Percentiles rank a stretch among this genome's conserved stretches.
These are phyloP conservation scores for Tamias sibiricus DNA, from an alignment of 2,113 vertebrate species.

Conservation along the genomic window DNA sequence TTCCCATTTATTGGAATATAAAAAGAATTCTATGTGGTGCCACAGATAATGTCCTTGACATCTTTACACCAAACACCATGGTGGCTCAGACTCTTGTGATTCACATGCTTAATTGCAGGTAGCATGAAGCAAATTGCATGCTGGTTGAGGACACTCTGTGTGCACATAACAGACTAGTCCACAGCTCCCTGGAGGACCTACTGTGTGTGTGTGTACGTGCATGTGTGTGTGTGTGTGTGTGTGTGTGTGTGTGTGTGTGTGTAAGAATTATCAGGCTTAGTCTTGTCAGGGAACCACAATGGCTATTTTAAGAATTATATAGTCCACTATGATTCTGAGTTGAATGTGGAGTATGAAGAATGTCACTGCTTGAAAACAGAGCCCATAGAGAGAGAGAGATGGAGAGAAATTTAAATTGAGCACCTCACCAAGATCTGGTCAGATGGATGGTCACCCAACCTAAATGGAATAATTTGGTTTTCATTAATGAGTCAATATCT, in stretches of 20 bases:
- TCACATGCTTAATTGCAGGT: neutral
- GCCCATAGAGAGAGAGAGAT: neutral
- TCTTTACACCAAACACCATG: neutral
- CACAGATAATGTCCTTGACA: neutral
- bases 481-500: neutral
- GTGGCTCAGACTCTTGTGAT: too few relatives aligned
- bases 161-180: neutral
- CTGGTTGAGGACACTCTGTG: neutral
- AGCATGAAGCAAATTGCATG: neutral
- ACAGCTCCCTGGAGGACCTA: neutral
- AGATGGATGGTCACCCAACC: too few relatives aligned
- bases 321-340: neutral
- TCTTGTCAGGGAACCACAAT: too few relatives aligned
- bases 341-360: neutral
- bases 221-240: neutral
- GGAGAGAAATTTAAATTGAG: neutral
- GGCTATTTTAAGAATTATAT: neutral
- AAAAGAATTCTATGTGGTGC: neutral
- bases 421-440: neutral
- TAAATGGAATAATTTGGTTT: neutral
- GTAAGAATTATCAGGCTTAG: too few relatives aligned
- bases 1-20: neutral
- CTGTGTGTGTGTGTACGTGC: too few relatives aligned
- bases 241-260: neutral
- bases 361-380: neutral